Evolutionary conservation across 2,888 invertebrate genomes (phyloP).

Genomic region (Hypolimnas misippus): DNA sequence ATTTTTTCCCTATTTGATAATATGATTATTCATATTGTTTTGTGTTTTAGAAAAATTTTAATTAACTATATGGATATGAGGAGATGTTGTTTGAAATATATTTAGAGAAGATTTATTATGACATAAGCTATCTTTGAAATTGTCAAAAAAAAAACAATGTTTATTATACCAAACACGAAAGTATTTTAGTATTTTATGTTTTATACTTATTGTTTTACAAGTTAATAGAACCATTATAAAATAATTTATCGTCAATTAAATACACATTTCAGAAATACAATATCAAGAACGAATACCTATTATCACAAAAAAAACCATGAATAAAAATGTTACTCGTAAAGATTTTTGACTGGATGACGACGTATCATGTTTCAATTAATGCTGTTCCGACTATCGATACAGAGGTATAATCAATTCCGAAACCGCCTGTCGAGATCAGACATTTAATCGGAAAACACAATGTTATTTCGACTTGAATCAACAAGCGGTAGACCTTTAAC

Average conservation of each 20-base stretch:
- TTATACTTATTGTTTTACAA: too few relatives aligned
- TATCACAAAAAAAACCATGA: neutral
- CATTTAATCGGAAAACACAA: neutral
- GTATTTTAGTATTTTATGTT: neutral
- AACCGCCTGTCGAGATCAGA: slow-evolving; percentile 2
- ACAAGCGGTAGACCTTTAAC: slow-evolving; percentile 5
- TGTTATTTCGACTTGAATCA: neutral
- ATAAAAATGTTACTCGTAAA: neutral
- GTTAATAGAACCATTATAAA: too few relatives aligned
- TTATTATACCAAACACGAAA: too few relatives aligned
- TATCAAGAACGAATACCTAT: neutral
- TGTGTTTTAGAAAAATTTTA: too few relatives aligned
- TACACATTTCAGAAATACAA: neutral
- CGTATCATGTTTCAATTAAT: slow-evolving; percentile 6
- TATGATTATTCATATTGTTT: too few relatives aligned
- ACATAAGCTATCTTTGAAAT: too few relatives aligned
- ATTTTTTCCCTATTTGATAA: too few relatives aligned
- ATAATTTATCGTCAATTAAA: too few relatives aligned
- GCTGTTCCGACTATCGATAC: neutral
- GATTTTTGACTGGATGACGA: neutral
- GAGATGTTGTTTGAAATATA: too few relatives aligned
- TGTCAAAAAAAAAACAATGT: too few relatives aligned
- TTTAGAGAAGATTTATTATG: too few relatives aligned
- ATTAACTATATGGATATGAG: too few relatives aligned
- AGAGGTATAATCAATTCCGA: slow-evolving; percentile 2